A percentile compares a stretch with the other conserved stretches of the same genome.
These are phyloP conservation scores for Ypsolopha sequella DNA, from an alignment of 2,888 invertebrate species.

Conservation along the genomic window DNA sequence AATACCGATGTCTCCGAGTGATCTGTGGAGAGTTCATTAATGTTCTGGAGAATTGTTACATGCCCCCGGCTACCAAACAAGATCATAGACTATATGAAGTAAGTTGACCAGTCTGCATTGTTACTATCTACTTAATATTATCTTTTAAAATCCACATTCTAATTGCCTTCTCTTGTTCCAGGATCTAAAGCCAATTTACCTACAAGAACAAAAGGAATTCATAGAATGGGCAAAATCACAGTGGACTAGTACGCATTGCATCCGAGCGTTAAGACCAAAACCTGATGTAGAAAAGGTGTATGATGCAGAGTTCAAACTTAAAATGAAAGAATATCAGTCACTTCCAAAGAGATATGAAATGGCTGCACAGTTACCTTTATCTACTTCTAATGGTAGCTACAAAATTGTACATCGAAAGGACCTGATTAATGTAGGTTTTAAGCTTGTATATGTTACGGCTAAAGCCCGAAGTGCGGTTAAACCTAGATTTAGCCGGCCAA, in stretches of 20 bases:
- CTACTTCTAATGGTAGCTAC: conserved; percentile 16
- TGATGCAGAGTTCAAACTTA: conserved; percentile 39
- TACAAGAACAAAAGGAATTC: conserved; percentile 44
- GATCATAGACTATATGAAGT: conserved; percentile 41
- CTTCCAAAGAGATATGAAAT: conserved; percentile 33
- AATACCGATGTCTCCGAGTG: conserved; percentile 36
- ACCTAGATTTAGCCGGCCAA: no score
- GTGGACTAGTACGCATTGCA: conserved; percentile 37
- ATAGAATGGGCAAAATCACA: conserved; percentile 42
- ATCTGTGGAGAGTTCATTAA: conserved; percentile 26
- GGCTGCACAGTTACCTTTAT: conserved; percentile 45
- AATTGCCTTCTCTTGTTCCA: conserved; percentile 13
- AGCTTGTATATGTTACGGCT: no score
- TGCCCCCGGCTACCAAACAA: conserved; percentile 25
- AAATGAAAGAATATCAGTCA: conserved; percentile 22
- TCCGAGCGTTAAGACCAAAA: conserved; percentile 40
- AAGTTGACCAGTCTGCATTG: conserved; percentile 1
- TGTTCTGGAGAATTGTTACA: conserved; percentile 21
- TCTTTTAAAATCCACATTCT: no score
- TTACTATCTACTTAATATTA: no score
- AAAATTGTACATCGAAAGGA: conserved; percentile 25
- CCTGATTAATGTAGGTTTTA: conserved; percentile 35
- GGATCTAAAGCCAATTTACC: conserved; percentile 33
- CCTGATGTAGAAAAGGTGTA: conserved; percentile 38
- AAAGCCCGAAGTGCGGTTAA: no score